Percentiles rank a stretch among this genome's conserved stretches.
These are phyloP conservation scores for Parascotia fuliginaria DNA, from an alignment of 2,888 invertebrate species.

Conservation along the genomic window DNA sequence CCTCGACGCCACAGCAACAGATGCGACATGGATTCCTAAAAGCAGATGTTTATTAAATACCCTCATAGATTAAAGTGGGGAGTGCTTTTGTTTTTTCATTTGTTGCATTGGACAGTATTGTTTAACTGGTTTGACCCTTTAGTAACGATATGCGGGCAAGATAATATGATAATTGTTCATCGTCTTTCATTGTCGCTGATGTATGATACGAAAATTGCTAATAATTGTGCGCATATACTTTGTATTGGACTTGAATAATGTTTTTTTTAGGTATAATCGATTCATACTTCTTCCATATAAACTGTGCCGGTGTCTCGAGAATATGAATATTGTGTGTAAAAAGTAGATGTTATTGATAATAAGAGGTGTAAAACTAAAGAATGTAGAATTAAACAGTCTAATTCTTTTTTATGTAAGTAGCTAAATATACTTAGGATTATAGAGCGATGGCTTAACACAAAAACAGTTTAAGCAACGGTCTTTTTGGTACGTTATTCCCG, in stretches of 20 bases:
- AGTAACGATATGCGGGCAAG: constrained; percentile 74
- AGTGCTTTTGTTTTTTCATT: constrained; percentile 76
- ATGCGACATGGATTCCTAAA: constrained; percentile 83
- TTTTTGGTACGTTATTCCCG: constrained; percentile 60
- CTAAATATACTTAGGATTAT: constrained; percentile 6
- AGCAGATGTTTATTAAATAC: constrained; percentile 83
- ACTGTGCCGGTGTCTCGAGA: constrained; percentile 17
- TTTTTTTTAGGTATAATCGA: constrained; percentile 25
- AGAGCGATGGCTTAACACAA: constrained; percentile 43
- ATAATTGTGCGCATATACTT: constrained; percentile 42
- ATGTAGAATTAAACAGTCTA: constrained; percentile 1
- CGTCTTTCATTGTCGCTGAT: constrained; percentile 54
- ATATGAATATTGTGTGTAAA: constrained; percentile 14
- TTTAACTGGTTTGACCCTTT: constrained; percentile 75
- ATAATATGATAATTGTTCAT: constrained; percentile 69
- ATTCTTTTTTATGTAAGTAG: background rate
- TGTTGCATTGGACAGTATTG: constrained; percentile 72
- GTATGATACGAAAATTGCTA: constrained; percentile 53
- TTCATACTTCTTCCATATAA: constrained; percentile 21
- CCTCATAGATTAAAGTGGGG: constrained; percentile 79
- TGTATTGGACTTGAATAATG: constrained; percentile 28
- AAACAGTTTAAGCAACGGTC: constrained; percentile 63
- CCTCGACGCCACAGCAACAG: constrained; percentile 72
- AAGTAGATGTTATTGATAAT: constrained; percentile 33
- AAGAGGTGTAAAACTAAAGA: constrained; percentile 8